Evolutionary conservation across 1,140 invertebrate species (phyloP), one percentile per base, ranked within the genome.

Genomic region (Spodoptera frugiperda): DNA sequence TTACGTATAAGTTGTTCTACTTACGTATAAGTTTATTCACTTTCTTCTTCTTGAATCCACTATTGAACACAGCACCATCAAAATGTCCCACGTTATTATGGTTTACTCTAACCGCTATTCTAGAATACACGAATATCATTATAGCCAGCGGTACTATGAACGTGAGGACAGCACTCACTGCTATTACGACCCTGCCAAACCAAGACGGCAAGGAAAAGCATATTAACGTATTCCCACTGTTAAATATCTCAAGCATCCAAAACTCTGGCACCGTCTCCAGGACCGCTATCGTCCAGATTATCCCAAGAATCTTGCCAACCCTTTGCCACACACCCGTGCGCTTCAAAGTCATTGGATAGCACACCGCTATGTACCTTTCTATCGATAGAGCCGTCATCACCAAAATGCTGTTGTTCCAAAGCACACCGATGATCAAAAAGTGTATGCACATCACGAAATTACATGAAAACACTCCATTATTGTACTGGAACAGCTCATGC

Each of bases 11-110:
- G n/a, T n/a, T 25, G 25, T 2, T 39, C 5, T 39, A 90, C 88
- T 89, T 87, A 93, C 91, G 82, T 78, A 91, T 85, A 19, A 93
- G 82, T 57, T 92, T 92, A 70, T 92, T 90, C 4, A 93, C 84
- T 86, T 87, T 91, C 4, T 82, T 83, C 12, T 85, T 90, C 25
- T 89, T 89, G 21, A 88, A 80, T 2, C 85, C 84, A 59, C 89
- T 84, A 54, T 91, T 92, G 19, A 89, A 91, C 30, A 88, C 82
- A 8, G 84, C 84, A 17, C 79, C 82, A 0, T 78, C 80, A 5
- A 79, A 76, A 51, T 85, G 83, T 3, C 77, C 81, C 39, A 85
- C 85, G n/a, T 68, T 67, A 15, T 11, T 82, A 6, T 71, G 65
- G 51, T 87, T 91, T 19, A 92, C 85, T 85, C 90, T 91, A 12